phyloP scores from a whole-genome alignment of 2,797 vertebrate species.

The Etheostoma nigrum region DNA sequence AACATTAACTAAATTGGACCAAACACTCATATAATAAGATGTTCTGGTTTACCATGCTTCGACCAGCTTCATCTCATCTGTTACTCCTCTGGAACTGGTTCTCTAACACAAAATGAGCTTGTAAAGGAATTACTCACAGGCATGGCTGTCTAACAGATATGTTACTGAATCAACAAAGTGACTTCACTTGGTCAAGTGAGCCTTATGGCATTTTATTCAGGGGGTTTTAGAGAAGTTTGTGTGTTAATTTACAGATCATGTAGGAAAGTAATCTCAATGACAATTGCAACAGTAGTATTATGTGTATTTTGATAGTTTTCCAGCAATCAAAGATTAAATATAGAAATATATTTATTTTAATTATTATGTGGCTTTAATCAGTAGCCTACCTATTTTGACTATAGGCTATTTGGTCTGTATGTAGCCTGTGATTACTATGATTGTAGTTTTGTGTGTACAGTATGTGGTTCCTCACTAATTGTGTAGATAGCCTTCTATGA shows the following conservation, averaged over 20 bases:
- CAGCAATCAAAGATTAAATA: neutral
- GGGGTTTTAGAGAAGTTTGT: neutral
- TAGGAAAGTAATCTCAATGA: neutral
- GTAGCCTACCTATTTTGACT: neutral
- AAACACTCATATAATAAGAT: neutral
- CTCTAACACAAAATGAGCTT: neutral
- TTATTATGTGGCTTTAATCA: neutral
- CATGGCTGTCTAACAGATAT: neutral
- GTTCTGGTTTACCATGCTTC: neutral
- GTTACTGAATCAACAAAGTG: neutral
- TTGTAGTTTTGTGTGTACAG: neutral
- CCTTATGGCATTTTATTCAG: neutral
- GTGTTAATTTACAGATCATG: neutral
- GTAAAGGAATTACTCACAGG: neutral
- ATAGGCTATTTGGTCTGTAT: neutral
- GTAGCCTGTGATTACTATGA: neutral
- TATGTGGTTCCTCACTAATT: neutral
- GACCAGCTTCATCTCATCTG: neutral
- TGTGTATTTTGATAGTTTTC: neutral
- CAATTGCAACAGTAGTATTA: neutral
- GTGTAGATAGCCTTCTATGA: neutral
- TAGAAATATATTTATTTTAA: neutral
- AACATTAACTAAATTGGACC: neutral
- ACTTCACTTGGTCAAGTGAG: neutral
- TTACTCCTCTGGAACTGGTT: neutral